phyloP scores from a whole-genome alignment of 2,888 invertebrate genomes.

The Apomyelois bistriatella region DNA sequence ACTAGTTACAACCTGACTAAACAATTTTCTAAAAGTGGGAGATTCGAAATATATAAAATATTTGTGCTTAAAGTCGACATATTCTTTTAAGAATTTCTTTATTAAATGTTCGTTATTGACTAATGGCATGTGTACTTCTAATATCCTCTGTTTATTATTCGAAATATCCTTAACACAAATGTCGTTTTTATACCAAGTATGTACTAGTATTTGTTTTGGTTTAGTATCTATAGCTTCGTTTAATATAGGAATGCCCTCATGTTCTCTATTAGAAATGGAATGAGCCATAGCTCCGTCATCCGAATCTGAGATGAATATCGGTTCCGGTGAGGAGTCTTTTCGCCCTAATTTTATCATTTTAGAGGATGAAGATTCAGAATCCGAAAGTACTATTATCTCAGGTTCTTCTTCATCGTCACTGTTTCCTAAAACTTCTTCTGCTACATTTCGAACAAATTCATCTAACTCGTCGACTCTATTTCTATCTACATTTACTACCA shows the following conservation, averaged over 20 bases:
- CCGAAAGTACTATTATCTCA: not conserved
- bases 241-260: constrained; percentile 27
- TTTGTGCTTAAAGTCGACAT: not conserved
- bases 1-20: not conserved
- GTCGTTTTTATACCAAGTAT: constrained; percentile 17
- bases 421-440: not conserved
- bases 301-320: not conserved
- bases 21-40: not conserved
- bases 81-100: not conserved
- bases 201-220: constrained; percentile 31
- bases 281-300: not conserved
- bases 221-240: constrained; percentile 34
- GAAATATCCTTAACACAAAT: constrained; percentile 25
- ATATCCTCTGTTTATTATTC: constrained; percentile 24
- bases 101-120: not conserved
- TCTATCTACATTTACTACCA: constrained; percentile 15
- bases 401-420: not conserved
- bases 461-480: not conserved
- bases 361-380: constrained; percentile 6
- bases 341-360: not conserved
- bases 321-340: not conserved
- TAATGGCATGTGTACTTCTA: constrained; percentile 24
- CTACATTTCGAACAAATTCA: not conserved
- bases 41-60: not conserved
- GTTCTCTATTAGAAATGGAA: not conserved